A percentile compares a stretch with the other conserved stretches of the same genome.
Evolutionary conservation across 2,797 vertebrate genomes (phyloP).

Genomic region (Menidia menidia): DNA sequence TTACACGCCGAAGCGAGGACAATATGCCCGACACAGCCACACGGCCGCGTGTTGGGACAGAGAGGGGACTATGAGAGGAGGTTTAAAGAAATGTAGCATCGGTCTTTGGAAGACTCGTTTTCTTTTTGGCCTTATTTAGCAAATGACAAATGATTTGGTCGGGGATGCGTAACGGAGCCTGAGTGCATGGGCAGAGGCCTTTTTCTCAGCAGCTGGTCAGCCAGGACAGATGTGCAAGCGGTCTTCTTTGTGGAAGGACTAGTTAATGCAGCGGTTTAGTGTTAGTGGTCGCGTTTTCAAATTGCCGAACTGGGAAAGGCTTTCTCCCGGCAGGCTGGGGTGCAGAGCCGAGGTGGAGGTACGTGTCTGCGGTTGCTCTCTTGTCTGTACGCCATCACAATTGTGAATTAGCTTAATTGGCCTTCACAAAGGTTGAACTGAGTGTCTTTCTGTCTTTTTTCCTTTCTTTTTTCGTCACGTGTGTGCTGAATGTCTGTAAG

Average conservation of each 20-base stretch:
- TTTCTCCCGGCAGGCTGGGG: constrained; percentile 1
- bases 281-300: constrained; percentile 26
- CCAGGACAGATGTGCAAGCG: constrained; percentile 19
- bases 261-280: constrained; percentile 21
- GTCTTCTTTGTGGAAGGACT: constrained; percentile 9
- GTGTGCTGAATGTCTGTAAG: constrained; percentile 1
- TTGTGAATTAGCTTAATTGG: background rate
- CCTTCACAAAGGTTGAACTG: background rate
- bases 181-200: constrained; percentile 24
- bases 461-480: background rate
- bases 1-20: constrained; percentile 62
- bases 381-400: background rate
- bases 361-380: background rate
- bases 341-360: constrained; percentile 3
- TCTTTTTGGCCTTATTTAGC: constrained; percentile 23
- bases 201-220: constrained; percentile 27
- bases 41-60: constrained; percentile 14
- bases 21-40: constrained; percentile 24
- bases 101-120: constrained; percentile 49
- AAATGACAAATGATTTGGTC: constrained; percentile 40
- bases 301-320: constrained; percentile 9
- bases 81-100: constrained; percentile 13
- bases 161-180: constrained; percentile 44
- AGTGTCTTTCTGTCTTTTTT: background rate
- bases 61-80: constrained; percentile 9